phyloP scores from a whole-genome alignment of 2,797 vertebrate genomes.

The Hafferia zeledoni region DNA sequence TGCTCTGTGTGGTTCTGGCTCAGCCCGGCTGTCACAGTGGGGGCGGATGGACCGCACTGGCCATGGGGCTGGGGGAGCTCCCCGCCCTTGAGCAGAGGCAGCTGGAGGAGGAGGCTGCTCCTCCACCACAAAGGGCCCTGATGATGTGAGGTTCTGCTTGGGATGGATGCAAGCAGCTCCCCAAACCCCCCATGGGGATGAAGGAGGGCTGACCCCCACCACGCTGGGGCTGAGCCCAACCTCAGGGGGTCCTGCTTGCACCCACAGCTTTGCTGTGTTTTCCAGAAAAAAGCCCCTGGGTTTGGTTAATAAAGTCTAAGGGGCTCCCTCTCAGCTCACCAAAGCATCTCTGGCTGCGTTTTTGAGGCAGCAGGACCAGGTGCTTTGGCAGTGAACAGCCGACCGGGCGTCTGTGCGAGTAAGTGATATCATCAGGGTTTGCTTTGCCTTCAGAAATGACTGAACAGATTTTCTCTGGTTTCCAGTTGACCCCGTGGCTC shows the following conservation, averaged over 20 bases:
- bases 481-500: constrained; percentile 37
- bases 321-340: not conserved
- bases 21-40: accelerated
- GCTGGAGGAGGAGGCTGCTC: not conserved
- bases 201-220: not conserved
- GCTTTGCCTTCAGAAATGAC: constrained; percentile 42
- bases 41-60: accelerated
- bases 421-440: constrained; percentile 19
- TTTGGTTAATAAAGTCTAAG: not conserved
- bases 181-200: accelerated
- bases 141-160: not conserved
- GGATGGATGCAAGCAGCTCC: not conserved
- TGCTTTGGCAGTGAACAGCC: not conserved
- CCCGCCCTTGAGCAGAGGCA: not conserved
- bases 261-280: not conserved
- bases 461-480: constrained; percentile 57
- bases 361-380: not conserved
- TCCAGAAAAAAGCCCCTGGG: not conserved
- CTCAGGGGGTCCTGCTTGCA: accelerated
- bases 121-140: accelerated
- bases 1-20: accelerated
- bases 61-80: not conserved
- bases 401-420: not conserved
- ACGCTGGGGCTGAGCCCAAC: not conserved
- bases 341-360: not conserved